Evolutionary conservation across 2,888 invertebrate species (phyloP), one percentile per base, ranked within the genome.

Genomic region (Drosophila macrospina): DNA sequence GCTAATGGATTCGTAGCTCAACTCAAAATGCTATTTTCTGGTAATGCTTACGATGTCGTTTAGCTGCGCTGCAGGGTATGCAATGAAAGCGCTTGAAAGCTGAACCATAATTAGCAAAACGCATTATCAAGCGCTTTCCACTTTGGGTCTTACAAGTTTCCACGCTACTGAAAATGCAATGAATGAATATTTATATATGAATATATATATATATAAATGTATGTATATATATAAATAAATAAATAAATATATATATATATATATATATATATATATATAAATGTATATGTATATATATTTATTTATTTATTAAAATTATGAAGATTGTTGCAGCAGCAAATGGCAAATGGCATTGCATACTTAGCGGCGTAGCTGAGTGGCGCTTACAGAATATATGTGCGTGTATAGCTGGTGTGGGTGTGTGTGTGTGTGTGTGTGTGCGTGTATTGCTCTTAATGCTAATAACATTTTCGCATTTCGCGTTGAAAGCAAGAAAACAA

Each of bases 391-490:
- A 4, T 51, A 6, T 37, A 28, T 30, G n/a, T 60, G 10, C 37
- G 16, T 47, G 20, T 20, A 3, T 20, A 20, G 20, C 2, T 20
- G 20, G 20, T 20, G 2, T 20, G 20, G 20, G 20, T 20, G 5
- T 37, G 34, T 32, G 16, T 51, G 11, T 50, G 15, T 42, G 16
- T 52, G 20, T 36, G 15, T 15, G 37, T 34, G 45, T 65, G 44
- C n/a, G 37, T 34, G 45, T 65, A 41, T 55, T 48, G 61, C 60
- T 66, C 54, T 66, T 67, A 82, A 77, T 69, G 80, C 67, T 86
- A 79, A 81, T 82, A 76, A 69, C 70, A 76, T 82, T 81, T 74
- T 82, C 54, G 57, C 79, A 80, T 68, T 74, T 65, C 42, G 51
- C 55, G 70, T 57, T 69, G 44, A 73, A 64, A 69, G 76, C 67